Evolutionary conservation across 1,140 invertebrate genomes (phyloP).

Genomic region (Diorhabda sublineata): DNA sequence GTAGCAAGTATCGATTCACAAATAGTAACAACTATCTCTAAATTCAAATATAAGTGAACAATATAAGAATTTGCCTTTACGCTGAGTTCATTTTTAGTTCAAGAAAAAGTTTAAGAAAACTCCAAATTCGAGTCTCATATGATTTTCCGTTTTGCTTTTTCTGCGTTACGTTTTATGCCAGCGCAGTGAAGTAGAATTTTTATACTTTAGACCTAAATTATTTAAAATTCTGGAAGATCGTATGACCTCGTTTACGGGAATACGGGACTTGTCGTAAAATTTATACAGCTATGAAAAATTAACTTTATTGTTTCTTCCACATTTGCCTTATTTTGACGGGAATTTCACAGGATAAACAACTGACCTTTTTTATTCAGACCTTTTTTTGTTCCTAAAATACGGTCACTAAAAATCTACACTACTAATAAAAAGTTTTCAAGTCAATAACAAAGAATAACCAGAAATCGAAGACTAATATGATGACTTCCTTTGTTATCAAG

Average conservation of each 20-base stretch:
- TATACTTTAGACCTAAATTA: conserved; percentile 3
- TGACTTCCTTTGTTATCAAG: too few species aligned
- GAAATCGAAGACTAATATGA: too few species aligned
- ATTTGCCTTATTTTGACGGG: neutral
- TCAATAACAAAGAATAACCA: too few species aligned
- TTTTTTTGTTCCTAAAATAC: neutral
- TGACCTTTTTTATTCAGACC: conserved; percentile 2
- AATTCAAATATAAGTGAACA: too few species aligned
- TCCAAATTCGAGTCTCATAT: neutral
- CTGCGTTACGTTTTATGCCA: neutral
- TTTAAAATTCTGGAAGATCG: neutral
- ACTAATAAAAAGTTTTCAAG: too few species aligned
- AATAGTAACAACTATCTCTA: too few species aligned
- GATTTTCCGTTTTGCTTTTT: neutral
- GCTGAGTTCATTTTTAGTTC: too few species aligned
- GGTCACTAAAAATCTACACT: too few species aligned
- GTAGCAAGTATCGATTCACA: too few species aligned
- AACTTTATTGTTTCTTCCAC: neutral
- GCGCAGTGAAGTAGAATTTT: neutral
- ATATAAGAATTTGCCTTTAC: too few species aligned
- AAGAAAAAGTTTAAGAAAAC: too few species aligned
- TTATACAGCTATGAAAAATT: neutral
- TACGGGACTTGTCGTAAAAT: conserved; percentile 1
- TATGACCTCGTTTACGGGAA: neutral
- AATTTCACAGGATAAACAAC: neutral